Evolutionary conservation across 2,797 vertebrate species (phyloP).

Genomic region (Potorous gilbertii): DNA sequence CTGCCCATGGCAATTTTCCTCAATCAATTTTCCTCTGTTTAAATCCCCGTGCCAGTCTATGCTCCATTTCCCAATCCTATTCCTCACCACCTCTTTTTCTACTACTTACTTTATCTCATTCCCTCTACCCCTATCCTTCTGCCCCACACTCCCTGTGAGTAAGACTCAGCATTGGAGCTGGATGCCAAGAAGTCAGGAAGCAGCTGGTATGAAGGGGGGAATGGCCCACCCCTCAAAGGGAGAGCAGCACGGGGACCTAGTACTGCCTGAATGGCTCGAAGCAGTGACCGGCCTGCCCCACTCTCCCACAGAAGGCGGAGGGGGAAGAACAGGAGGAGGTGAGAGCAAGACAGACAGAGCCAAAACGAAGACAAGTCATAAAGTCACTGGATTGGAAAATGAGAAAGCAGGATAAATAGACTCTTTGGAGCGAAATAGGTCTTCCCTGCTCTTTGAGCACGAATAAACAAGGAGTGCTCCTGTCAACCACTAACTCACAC

Average conservation of each 20-base stretch:
- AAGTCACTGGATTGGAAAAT: conserved; percentile 84
- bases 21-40: not conserved
- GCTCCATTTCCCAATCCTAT: not conserved
- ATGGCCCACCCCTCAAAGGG: not conserved
- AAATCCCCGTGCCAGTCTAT: not conserved
- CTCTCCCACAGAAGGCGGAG: not conserved
- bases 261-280: not conserved
- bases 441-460: conserved; percentile 77
- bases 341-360: conserved; percentile 52
- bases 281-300: not conserved
- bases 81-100: not conserved
- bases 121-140: not conserved
- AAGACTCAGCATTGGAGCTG: not conserved
- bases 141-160: not conserved
- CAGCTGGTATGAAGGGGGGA: not conserved
- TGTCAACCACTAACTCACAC: conserved; percentile 66
- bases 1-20: not conserved
- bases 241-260: not conserved
- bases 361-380: conserved; percentile 74
- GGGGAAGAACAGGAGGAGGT: conserved; percentile 15
- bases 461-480: conserved; percentile 80
- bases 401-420: conserved; percentile 79
- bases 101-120: not conserved
- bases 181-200: not conserved
- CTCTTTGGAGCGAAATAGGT: conserved; percentile 79